Percentiles rank a stretch among this genome's conserved stretches.
These are phyloP conservation scores for Crambe crambe DNA, from an alignment of 37 sponge, comb jelly and placozoan species.

Conservation along the genomic window DNA sequence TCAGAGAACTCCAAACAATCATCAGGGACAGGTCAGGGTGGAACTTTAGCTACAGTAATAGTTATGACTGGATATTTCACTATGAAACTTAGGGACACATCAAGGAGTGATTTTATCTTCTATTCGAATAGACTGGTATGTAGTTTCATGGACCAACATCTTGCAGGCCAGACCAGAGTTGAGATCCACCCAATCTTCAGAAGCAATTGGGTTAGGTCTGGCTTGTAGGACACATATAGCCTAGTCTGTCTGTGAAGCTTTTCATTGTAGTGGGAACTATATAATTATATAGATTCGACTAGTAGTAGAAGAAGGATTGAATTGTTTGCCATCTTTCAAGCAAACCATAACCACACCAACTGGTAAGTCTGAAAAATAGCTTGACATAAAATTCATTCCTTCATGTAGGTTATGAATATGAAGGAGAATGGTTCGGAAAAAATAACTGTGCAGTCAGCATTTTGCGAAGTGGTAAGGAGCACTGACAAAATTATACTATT, in stretches of 20 bases:
- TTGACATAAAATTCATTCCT: not conserved
- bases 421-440: constrained; percentile 81
- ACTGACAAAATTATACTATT: not conserved
- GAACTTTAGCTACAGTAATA: not conserved
- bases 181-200: too few relatives aligned
- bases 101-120: constrained; percentile 84
- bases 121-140: constrained; percentile 81
- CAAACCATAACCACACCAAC: constrained; percentile 82
- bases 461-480: constrained; percentile 84
- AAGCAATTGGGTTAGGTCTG: not conserved
- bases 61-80: not conserved
- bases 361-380: constrained; percentile 32
- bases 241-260: too few relatives aligned
- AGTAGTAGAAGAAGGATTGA: constrained; percentile 92
- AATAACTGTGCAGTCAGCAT: constrained; percentile 96
- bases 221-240: too few relatives aligned
- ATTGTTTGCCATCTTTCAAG: constrained; percentile 69
- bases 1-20: constrained; percentile 79
- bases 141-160: too few relatives aligned
- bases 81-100: constrained; percentile 53
- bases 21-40: constrained; percentile 73
- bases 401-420: constrained; percentile 64
- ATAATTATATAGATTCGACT: constrained; percentile 72
- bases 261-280: not conserved
- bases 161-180: too few relatives aligned